Evolutionary conservation across 92 coral and sea anemone species (phyloP), one percentile per base, ranked within the genome.

Genomic region (Epizoanthus scotinus): DNA sequence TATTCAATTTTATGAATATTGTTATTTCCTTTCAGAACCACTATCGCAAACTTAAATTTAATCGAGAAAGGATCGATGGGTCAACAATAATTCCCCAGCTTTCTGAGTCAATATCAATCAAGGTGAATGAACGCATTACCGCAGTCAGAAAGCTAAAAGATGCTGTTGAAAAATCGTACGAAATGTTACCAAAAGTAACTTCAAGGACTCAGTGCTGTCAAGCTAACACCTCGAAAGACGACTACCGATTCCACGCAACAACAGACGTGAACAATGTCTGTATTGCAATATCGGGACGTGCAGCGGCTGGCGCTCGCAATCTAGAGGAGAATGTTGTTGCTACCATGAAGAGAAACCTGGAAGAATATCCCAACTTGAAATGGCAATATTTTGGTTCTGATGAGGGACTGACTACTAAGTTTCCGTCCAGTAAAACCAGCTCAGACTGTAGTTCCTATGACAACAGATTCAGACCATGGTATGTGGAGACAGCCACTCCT

Each of bases 311-410:
- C 55, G 78, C 85, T 0, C 71, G 75, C 20, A 74, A 86, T 78
- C 75, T 89, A 0, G 79, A 81, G 27, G 86, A 86, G 29, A 10
- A 59, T 5, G 79, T 86, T 12, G 8, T 67, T 31, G 59, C 59
- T 2, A 67, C 73, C n/a, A 89, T 86, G 92, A 86, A 28, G 21
- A 29, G 31, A 0, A 85, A 36, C 54, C 13, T 54, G 6, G 71
- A 75, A 17, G 18, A 52, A 14, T 20, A 59, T 20, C 79, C 88
- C 1, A 68, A 71, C n/a, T 49, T 79, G 4, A 84, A 71, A 34
- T 85, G 92, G 92, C 92, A 89, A 52, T 89, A 85, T 61, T 89
- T 89, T 68, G 92, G 84, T 17, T 89, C 92, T 2, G 90, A 89
- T 12, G 87, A 89, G 36, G 92, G 92, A 6, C 15, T 85, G 59